Percentiles rank a stretch among this genome's conserved stretches.
Conservation (phyloP, 2,888 invertebrate species). For the Tuberolachnus salignus region DNA sequence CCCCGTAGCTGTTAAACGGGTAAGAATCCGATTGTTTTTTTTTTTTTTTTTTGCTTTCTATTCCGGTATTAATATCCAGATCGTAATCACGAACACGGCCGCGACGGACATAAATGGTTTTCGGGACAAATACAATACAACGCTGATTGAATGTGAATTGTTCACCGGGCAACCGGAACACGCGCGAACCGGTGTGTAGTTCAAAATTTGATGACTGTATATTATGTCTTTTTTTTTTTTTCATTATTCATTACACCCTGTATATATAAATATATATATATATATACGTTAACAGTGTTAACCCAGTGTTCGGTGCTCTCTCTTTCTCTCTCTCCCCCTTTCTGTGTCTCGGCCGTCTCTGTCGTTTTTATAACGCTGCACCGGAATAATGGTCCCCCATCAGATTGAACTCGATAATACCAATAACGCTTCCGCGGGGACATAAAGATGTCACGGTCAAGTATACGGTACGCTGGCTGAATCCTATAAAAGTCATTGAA, state of each 20-base stretch:
- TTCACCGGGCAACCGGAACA: slow-evolving; percentile 38
- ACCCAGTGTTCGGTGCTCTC: not conserved
- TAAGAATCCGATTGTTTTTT: not conserved
- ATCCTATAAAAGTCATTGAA: slow-evolving; percentile 46
- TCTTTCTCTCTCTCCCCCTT: not conserved
- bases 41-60: not conserved
- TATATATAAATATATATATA: too few species aligned
- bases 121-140: slow-evolving; percentile 28
- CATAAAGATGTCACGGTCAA: slow-evolving; percentile 55
- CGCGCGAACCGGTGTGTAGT: slow-evolving; percentile 13
- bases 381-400: slow-evolving; percentile 38
- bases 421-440: slow-evolving; percentile 42
- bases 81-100: not conserved
- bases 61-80: not conserved
- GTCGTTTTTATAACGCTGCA: slow-evolving; percentile 23
- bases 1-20: slow-evolving; percentile 1
- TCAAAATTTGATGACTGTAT: slow-evolving; percentile 35
- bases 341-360: not conserved
- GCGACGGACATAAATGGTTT: slow-evolving; percentile 10
- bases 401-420: slow-evolving; percentile 27
- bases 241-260: slow-evolving; percentile 27
- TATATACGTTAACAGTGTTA: too few species aligned
- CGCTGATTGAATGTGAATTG: slow-evolving; percentile 49
- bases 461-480: slow-evolving; percentile 8
- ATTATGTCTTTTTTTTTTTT: slow-evolving; percentile 35